Conservation (phyloP, 2,888 invertebrate genomes). For the Agriopis aurantiaria region DNA sequence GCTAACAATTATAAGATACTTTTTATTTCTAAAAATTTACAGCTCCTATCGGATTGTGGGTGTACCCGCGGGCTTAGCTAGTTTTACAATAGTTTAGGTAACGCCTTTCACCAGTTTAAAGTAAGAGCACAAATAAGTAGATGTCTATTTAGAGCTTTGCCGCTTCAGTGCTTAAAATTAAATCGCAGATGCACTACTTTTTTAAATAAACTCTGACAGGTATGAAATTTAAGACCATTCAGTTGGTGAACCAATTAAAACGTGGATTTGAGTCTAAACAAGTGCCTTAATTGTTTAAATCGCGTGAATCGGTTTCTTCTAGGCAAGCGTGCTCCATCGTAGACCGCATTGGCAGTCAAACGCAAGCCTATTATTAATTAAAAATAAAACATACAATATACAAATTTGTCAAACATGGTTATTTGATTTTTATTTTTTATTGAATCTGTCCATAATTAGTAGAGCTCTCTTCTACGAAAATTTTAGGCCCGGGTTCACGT, state of each 20-base stretch:
- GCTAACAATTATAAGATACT: background rate
- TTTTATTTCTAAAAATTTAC: background rate
- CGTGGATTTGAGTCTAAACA: background rate
- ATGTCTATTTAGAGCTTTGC: constrained; percentile 16
- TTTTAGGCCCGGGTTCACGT: no score
- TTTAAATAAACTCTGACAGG: background rate
- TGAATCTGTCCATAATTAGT: no score
- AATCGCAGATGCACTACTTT: constrained; percentile 19
- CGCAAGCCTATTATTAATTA: no score
- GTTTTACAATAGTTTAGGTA: constrained; percentile 18
- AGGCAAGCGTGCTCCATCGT: no score
- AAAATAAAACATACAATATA: no score
- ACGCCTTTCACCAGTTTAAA: constrained; percentile 28
- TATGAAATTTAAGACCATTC: constrained; percentile 12
- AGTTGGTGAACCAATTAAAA: background rate
- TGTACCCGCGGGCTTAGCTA: background rate
- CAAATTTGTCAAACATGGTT: no score
- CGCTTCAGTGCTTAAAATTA: constrained; percentile 24
- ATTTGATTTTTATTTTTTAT: no score
- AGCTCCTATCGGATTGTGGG: background rate
- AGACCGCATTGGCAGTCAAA: no score
- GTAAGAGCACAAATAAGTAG: constrained; percentile 24
- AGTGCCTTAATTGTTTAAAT: no score
- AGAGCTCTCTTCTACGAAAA: no score
- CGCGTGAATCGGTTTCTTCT: no score